These are phyloP conservation scores for Scaptomyza flava DNA, from an alignment of 2,888 invertebrate species.

Conservation along the genomic window DNA sequence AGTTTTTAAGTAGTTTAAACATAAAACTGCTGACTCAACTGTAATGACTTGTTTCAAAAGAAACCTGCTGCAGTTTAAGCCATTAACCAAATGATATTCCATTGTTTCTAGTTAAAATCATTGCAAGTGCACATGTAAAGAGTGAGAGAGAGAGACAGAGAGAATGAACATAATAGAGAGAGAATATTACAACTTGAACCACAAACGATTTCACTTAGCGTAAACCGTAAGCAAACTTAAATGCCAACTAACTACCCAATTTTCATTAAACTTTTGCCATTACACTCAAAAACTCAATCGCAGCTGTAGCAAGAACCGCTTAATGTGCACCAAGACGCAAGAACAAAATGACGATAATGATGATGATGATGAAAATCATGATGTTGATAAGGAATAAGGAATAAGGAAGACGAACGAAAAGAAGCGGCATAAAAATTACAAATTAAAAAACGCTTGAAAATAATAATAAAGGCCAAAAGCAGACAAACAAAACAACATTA, in stretches of 20 bases:
- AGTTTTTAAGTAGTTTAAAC: not conserved
- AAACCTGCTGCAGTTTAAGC: not conserved
- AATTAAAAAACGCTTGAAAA: conserved; percentile 73
- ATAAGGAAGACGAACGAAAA: not conserved
- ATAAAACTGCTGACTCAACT: not conserved
- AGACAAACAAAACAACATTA: conserved; percentile 37
- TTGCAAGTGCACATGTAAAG: not conserved
- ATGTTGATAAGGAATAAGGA: conserved; percentile 24
- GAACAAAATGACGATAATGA: conserved; percentile 21
- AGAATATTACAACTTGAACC: conserved; percentile 19
- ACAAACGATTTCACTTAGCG: conserved; percentile 58
- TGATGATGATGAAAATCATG: conserved; percentile 10
- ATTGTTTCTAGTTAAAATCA: not conserved
- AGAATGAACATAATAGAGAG: not conserved
- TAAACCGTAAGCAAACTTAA: conserved; percentile 54
- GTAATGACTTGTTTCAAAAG: not conserved
- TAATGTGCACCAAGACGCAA: conserved; percentile 42
- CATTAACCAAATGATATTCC: conserved; percentile 4
- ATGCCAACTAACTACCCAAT: conserved; percentile 69
- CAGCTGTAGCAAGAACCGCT: conserved; percentile 48
- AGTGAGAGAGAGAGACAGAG: not conserved
- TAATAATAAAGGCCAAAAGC: conserved; percentile 61
- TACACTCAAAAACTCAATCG: conserved; percentile 69
- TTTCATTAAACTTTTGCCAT: conserved; percentile 71
- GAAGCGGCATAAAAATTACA: conserved; percentile 68